Evolutionary conservation across 2,113 vertebrate species (phyloP).

Genomic region (Suncus etruscus): DNA sequence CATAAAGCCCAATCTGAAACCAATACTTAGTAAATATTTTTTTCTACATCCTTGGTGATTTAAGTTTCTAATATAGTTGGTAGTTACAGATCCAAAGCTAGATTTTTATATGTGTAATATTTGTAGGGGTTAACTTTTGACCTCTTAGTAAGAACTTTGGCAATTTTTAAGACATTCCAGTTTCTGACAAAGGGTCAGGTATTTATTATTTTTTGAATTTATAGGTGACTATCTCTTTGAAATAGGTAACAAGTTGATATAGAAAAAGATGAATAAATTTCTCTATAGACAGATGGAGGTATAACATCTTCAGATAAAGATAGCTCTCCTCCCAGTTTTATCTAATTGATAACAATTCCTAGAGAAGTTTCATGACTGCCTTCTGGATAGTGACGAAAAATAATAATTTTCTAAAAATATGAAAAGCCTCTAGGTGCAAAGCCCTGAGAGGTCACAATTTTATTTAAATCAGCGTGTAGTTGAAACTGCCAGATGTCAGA

Average conservation of each 20-base stretch:
- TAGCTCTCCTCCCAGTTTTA: background rate
- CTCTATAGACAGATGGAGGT: background rate
- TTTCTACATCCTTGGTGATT: background rate
- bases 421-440: background rate
- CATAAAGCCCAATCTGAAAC: background rate
- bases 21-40: background rate
- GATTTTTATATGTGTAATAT: background rate
- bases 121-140: background rate
- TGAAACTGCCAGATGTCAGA: slow-evolving; percentile 14
- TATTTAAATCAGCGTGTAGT: background rate
- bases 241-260: background rate
- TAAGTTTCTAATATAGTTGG: background rate
- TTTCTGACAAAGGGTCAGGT: background rate
- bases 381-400: background rate
- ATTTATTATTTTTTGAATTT: background rate
- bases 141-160: background rate
- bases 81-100: background rate
- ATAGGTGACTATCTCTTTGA: background rate
- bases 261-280: no score
- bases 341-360: background rate
- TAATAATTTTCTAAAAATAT: slow-evolving; percentile 32
- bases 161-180: background rate
- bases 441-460: background rate
- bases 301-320: background rate
- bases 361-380: background rate